Base-by-base conservation (phyloP, 92 coral and sea anemone species). In the Phenganax subtilis region DNA sequence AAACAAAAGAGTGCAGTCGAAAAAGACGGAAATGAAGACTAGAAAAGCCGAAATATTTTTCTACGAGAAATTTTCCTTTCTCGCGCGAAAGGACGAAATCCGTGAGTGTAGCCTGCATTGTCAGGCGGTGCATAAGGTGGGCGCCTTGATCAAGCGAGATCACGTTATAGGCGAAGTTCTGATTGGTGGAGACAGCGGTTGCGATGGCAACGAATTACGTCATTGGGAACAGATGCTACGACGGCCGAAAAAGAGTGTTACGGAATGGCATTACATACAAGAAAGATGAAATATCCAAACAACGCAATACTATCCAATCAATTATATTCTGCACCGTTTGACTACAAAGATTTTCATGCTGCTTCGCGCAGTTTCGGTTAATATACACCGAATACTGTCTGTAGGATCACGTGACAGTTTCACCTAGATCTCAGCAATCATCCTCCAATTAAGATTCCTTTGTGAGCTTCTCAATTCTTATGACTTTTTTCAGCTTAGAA, bases 31-130 rank as follows among this genome's bases (percentile, higher is more conserved):
- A 12, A 85, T 86, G 61, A 91, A 91, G 90, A 96, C 88, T 60
- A 82, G 75, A 51, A 88, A 87, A 52, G 80, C 91, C 15, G 96
- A 96, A 55, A 89, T 96, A 9, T 72, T 91, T 9, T 96, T 90
- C 57, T 96, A 96, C 87, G 99, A 96, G 81, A 92, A 88, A 57
- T 91, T 78, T 64, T 89, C 99, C 8, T 91, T 96, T 54, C 89
- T 90, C 74, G 84, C 89, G 55, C 80, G 84, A 51, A 89, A 89
- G 30, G 74, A 77, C 6, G 67, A 69, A 51, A 60, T 89, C 0
- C 76, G 85, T 54, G 85, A 77, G 9, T 65, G 89, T 16, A 76
- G 88, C 28, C 72, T 96, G 58, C 87, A 85, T 52, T 80, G 92
- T 53, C 89, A 90, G 31, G 99, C 99, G 2, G 87, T 89, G 72